Evolutionary conservation across 1,140 invertebrate species (phyloP).

Genomic region (Rhagoletis zephyria): DNA sequence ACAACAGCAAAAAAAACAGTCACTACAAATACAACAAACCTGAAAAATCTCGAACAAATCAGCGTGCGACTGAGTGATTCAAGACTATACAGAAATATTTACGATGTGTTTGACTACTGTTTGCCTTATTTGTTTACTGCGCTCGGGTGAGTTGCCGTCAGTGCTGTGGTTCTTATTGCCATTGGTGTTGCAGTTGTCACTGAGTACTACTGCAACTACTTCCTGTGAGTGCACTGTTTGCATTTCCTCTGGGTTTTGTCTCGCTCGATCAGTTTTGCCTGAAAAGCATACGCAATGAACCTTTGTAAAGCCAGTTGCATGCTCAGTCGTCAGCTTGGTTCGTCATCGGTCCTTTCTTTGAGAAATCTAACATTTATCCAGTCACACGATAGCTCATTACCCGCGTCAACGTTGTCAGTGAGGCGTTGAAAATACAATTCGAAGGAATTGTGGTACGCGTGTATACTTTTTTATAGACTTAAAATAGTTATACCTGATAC

Average conservation of each 20-base stretch:
- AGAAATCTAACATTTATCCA: neutral
- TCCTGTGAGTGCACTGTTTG: neutral
- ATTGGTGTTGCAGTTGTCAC: neutral
- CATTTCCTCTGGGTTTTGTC: neutral
- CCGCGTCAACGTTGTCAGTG: neutral
- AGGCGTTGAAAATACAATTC: neutral
- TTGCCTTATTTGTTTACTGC: neutral
- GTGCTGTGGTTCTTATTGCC: neutral
- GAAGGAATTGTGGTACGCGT: neutral
- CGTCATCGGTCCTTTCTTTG: neutral
- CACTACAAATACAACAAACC: neutral
- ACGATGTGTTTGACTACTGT: constrained; percentile 47
- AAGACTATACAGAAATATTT: constrained; percentile 33
- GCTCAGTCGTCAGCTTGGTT: neutral
- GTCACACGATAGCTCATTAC: neutral
- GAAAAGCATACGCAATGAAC: neutral
- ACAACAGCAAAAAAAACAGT: neutral
- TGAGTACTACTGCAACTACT: neutral
- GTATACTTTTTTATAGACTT: neutral
- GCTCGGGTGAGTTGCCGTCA: neutral
- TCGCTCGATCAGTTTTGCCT: neutral
- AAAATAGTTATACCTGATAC: too few relatives aligned
- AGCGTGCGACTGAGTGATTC: neutral
- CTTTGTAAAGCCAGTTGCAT: neutral
- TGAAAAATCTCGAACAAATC: neutral